A percentile compares a stretch with the other conserved stretches of the same genome.
Evolutionary conservation across 2,113 vertebrate species (phyloP).

Genomic region (Oreotrochilus melanogaster): DNA sequence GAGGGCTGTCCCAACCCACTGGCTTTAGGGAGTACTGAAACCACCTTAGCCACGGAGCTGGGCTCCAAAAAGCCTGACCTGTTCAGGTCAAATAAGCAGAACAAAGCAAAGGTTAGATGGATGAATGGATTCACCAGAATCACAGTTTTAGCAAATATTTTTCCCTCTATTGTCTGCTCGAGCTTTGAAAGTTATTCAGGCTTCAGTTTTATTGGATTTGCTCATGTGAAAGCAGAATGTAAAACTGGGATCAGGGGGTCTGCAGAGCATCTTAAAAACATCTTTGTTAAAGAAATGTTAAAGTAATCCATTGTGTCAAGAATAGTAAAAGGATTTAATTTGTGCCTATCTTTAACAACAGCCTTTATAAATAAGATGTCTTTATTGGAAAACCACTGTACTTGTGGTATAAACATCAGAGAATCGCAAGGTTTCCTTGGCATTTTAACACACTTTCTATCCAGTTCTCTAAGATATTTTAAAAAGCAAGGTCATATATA

Average conservation of each 20-base stretch:
- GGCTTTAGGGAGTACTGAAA: neutral
- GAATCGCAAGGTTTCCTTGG: neutral
- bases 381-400: neutral
- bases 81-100: neutral
- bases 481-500: neutral
- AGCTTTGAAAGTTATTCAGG: neutral
- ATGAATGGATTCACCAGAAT: neutral
- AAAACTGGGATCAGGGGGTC: neutral
- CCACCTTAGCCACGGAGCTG: neutral
- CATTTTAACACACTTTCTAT: neutral
- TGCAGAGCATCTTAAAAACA: neutral
- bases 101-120: neutral
- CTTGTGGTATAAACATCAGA: neutral
- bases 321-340: neutral
- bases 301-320: neutral
- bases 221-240: neutral
- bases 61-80: neutral
- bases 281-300: neutral
- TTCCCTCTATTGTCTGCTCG: neutral
- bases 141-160: neutral
- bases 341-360: neutral
- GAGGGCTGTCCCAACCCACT: neutral
- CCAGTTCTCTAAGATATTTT: conserved; percentile 7
- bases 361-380: neutral
- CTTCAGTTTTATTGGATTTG: neutral